Evolutionary conservation across 2,797 vertebrate species (phyloP).

Genomic region (Tauraco hartlaubi): DNA sequence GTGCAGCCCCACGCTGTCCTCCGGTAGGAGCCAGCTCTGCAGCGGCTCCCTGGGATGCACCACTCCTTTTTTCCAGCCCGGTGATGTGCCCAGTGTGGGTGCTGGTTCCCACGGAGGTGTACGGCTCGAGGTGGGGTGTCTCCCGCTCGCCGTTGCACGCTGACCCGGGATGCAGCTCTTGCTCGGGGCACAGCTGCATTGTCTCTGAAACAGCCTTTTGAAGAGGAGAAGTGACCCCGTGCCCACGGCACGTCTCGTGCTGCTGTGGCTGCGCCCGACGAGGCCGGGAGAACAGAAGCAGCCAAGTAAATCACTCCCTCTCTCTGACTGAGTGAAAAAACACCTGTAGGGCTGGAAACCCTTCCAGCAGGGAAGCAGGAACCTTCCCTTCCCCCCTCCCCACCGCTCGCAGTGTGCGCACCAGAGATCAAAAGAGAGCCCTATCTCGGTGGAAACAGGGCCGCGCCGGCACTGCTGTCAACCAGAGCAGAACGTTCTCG

Average conservation of each 20-base stretch:
- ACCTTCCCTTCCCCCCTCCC: constrained; percentile 29
- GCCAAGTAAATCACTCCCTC: not conserved
- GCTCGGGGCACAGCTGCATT: not conserved
- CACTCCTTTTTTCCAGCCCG: not conserved
- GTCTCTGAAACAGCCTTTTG: not conserved
- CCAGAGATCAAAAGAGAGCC: constrained; percentile 44
- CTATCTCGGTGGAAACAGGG: not conserved
- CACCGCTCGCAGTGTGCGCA: not conserved
- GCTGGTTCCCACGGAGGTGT: not conserved
- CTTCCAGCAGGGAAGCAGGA: not conserved
- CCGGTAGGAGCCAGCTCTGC: not conserved
- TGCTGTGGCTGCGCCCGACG: not conserved
- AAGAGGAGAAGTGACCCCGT: not conserved
- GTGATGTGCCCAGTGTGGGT: fast-evolving
- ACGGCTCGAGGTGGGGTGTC: not conserved
- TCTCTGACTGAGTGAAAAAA: not conserved
- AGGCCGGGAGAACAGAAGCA: not conserved
- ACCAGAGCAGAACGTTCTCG: constrained; percentile 47
- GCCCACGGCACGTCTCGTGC: not conserved
- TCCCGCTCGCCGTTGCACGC: fast-evolving
- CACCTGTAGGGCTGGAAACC: constrained; percentile 57
- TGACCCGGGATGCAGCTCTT: not conserved
- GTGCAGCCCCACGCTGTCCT: not conserved
- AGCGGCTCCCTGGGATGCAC: not conserved
- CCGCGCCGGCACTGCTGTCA: not conserved